Conservation (phyloP, 1,140 invertebrate genomes). For the Drosophila watanabei region DNA sequence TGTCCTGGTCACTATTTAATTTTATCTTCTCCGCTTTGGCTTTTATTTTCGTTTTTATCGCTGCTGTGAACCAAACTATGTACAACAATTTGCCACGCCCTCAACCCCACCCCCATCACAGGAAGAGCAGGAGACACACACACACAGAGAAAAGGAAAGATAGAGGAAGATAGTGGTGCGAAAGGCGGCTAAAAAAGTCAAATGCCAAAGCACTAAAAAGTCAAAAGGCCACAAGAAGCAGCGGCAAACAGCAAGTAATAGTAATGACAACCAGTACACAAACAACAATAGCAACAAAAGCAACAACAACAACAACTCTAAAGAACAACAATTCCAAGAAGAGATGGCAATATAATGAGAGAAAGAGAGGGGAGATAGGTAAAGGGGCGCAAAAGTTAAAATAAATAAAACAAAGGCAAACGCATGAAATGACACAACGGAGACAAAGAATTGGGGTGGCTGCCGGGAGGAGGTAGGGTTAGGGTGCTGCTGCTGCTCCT, state of each 20-base stretch:
- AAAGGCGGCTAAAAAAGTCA: conserved; percentile 57
- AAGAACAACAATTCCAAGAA: not conserved
- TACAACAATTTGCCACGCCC: conserved; percentile 60
- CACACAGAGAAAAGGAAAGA: not conserved
- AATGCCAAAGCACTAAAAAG: conserved; percentile 77
- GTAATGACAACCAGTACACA: conserved; percentile 62
- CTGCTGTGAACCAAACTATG: conserved; percentile 63
- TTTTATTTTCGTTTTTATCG: conserved; percentile 75
- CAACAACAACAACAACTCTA: conserved; percentile 16
- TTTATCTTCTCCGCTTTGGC: conserved; percentile 70
- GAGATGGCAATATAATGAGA: conserved; percentile 1
- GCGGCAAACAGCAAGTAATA: conserved; percentile 52
- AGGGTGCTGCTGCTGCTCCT: not conserved
- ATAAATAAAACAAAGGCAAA: conserved; percentile 78
- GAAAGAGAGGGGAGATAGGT: not conserved
- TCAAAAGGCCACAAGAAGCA: conserved; percentile 69
- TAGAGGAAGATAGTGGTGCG: conserved; percentile 7
- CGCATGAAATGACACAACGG: conserved; percentile 69
- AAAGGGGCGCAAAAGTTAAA: conserved; percentile 70
- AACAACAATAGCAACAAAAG: conserved; percentile 10
- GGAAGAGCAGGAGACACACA: not conserved
- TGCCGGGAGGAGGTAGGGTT: too few species aligned
- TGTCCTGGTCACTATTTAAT: conserved; percentile 75
- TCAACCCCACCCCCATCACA: not conserved
- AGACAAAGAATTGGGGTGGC: conserved; percentile 41